Base-by-base conservation (phyloP, 1,140 invertebrate genomes). In the Anastatus disparis region DNA sequence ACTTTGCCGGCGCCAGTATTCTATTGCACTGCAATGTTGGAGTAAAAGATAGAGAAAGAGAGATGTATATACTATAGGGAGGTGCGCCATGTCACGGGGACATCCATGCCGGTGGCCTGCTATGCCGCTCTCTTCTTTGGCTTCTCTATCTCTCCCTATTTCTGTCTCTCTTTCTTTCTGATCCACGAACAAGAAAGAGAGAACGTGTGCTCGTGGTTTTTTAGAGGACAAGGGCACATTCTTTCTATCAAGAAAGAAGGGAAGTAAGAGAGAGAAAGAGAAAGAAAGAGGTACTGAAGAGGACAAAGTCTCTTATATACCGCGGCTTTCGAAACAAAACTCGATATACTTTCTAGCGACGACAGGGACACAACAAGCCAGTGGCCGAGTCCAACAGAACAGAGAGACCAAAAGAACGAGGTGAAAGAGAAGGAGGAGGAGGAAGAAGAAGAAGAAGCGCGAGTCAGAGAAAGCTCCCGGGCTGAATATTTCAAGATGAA, bases 401-500 rank as follows among this genome's bases (percentile, higher is more conserved):
- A 58, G 4, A 15, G 15, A 58, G 56, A 26, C 6, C 15, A 7
- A 31, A 56, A 10, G 53, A 56, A 10, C 13, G 3, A 12, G 31
- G 40, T 38, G 13, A n/a, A 40, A 26, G 29, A 4, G 31, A 2
- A 10, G 2, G 13, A 24, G 24, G 62, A 53, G 35, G 46, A n/a
- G 13, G 44, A 50, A 27, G 29, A 48, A 22, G 44, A 48, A 26
- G n/a, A 50, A 27, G 29, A 38, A 35, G 31, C 35, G 35, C 24
- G 64, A 29, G 35, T 53, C 17, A 22, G 64, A 66, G 64, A 66
- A 66, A 66, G 52, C 64, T 68, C 65, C 53, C 65, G 55, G 42
- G 26, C 58, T 69, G 67, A 69, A 69, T 62, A 69, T 69, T 69
- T 69, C 67, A 69, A 61, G 67, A 69, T 62, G 67, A 69, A 62